These are phyloP conservation scores for Pseudomyrmex concolor DNA, from an alignment of 1,140 invertebrate genomes.

Conservation along the genomic window DNA sequence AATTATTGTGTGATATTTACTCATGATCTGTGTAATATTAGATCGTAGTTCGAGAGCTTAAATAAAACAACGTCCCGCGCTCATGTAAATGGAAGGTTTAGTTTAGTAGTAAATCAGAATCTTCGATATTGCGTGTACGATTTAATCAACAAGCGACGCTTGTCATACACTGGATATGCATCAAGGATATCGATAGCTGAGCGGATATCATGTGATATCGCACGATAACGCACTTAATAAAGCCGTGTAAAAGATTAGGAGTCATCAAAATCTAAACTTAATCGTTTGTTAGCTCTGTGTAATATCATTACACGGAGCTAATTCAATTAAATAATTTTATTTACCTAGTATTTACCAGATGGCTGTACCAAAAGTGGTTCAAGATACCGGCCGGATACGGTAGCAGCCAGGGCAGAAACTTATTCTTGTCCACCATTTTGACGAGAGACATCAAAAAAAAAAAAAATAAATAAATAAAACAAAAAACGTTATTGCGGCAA, in stretches of 20 bases:
- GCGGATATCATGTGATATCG: slow-evolving; percentile 6
- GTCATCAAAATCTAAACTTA: slow-evolving; percentile 31
- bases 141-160: slow-evolving; percentile 10
- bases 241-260: slow-evolving; percentile 63
- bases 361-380: slow-evolving; percentile 83
- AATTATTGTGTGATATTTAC: too few relatives aligned
- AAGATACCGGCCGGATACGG: slow-evolving; percentile 81
- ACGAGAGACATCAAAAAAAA: too few relatives aligned
- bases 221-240: slow-evolving; percentile 47
- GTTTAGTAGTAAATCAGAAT: neutral
- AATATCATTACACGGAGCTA: too few relatives aligned
- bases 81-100: too few relatives aligned
- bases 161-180: neutral
- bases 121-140: neutral
- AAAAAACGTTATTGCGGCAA: too few relatives aligned
- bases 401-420: slow-evolving; percentile 82
- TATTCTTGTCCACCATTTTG: slow-evolving; percentile 84
- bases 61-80: too few relatives aligned
- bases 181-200: slow-evolving; percentile 29
- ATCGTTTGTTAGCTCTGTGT: too few relatives aligned
- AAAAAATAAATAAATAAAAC: too few relatives aligned
- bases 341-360: slow-evolving; percentile 83
- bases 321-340: slow-evolving; percentile 30
- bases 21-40: too few relatives aligned
- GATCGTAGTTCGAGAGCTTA: too few relatives aligned